phyloP scores from a whole-genome alignment of 1,140 invertebrate genomes.

The Mactra quadrangularis region DNA sequence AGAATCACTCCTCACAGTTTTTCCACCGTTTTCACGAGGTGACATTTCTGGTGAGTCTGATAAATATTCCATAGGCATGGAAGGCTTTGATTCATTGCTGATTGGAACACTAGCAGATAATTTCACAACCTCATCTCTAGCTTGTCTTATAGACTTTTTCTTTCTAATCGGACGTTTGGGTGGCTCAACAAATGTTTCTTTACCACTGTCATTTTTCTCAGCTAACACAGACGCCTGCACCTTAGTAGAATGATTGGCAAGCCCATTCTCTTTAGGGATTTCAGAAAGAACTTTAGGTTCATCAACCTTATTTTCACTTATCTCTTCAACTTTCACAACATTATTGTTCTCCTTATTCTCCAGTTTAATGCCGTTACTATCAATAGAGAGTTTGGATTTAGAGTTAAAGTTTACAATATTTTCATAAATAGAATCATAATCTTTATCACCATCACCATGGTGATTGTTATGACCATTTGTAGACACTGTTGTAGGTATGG shows the following conservation, averaged over 20 bases:
- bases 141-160: constrained; percentile 45
- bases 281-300: not conserved
- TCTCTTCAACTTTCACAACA: not conserved
- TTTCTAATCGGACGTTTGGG: constrained; percentile 55
- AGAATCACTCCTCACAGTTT: not conserved
- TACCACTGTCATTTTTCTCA: not conserved
- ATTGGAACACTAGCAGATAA: constrained; percentile 9
- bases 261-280: constrained; percentile 28
- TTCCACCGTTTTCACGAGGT: constrained; percentile 55
- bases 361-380: not conserved
- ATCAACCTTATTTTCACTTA: not conserved
- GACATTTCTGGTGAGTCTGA: constrained; percentile 65
- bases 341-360: constrained; percentile 47
- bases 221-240: not conserved
- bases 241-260: not conserved
- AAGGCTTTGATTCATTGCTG: not conserved
- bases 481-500: constrained; percentile 31
- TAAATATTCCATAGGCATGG: constrained; percentile 54
- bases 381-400: constrained; percentile 4
- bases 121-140: constrained; percentile 4
- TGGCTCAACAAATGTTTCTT: constrained; percentile 17
- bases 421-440: constrained; percentile 41
- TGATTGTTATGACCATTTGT: constrained; percentile 35
- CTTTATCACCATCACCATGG: constrained; percentile 2
- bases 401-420: constrained; percentile 48